phyloP scores from a whole-genome alignment of 1,140 invertebrate genomes.

The Temnothorax curvispinosus region DNA sequence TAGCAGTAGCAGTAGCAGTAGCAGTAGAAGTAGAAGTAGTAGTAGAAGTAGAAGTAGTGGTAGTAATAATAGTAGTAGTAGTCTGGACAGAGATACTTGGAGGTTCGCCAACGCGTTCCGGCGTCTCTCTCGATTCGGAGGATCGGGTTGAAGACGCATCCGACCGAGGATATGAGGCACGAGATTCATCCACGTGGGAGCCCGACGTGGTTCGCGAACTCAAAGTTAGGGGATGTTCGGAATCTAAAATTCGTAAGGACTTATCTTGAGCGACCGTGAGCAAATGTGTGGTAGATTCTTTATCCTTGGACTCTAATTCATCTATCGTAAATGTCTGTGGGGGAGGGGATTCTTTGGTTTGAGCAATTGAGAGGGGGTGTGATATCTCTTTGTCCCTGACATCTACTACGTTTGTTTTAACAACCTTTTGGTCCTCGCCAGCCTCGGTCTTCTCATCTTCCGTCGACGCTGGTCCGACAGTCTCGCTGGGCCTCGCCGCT shows the following conservation, averaged over 20 bases:
- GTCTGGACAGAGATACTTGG: constrained; percentile 35
- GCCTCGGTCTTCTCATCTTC: constrained; percentile 32
- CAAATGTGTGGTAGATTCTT: constrained; percentile 36
- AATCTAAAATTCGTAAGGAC: constrained; percentile 70
- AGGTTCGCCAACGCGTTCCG: constrained; percentile 31
- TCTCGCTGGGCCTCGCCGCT: not conserved
- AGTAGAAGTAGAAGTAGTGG: constrained; percentile 13
- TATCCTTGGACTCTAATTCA: constrained; percentile 45
- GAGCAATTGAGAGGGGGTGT: constrained; percentile 50
- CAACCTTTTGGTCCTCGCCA: constrained; percentile 67
- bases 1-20: not conserved
- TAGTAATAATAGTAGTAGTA: constrained; percentile 10
- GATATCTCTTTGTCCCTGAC: constrained; percentile 33
- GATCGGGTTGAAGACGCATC: not conserved
- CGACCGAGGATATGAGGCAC: constrained; percentile 20
- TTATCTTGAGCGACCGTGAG: constrained; percentile 46
- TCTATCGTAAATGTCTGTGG: constrained; percentile 49
- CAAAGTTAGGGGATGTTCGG: constrained; percentile 63
- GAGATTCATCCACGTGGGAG: constrained; percentile 53
- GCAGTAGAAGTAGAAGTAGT: not conserved
- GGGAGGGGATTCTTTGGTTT: constrained; percentile 22
- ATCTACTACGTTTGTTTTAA: constrained; percentile 64
- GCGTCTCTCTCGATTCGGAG: constrained; percentile 32
- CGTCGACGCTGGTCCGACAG: not conserved
- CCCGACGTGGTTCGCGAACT: constrained; percentile 43